Evolutionary conservation across 2,113 vertebrate species (phyloP), one percentile per base, ranked within the genome.

Genomic region (Cyanistes caeruleus): DNA sequence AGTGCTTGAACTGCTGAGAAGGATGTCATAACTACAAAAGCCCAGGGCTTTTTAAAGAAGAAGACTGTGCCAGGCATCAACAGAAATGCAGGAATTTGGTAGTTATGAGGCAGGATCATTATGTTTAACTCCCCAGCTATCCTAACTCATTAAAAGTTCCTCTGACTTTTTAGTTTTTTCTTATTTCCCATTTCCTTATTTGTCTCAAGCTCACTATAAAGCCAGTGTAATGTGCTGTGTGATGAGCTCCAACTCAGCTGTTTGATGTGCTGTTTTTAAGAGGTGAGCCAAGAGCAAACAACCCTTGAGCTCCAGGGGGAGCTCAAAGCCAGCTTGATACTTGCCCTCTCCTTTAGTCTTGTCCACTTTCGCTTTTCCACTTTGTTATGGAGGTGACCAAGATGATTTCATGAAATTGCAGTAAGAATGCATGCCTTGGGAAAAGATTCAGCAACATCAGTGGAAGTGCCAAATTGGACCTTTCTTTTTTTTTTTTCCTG

Each of bases 181-280:
- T 48, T 35, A 49, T 13, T 22, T 49, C 22, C 19, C 5, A 5
- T 67, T 70, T 82, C 33, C 11, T 60, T 59, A 7, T 78, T 64
- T 49, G 23, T 33, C 56, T 33, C 30, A 80, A n/a, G 48, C 11
- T 68, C 0, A 0, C 31, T 49, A 15, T 63, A 41, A 70, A 87
- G 33, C 15, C 56, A 41, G 15, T 46, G 9, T n/a, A 37, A 33
- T 14, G n/a, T 5, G 22, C 17, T 85, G 4, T 44, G 70, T n/a
- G 28, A 72, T 0, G 0, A 62, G 25, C 27, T 59, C 59, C 39
- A 46, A 18, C 20, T 11, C 18, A 2, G 3, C 21, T 41, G 11
- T 74, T 79, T 30, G 7, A 67, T 78, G 14, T 0, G 0, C 18
- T 69, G 0, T 37, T 63, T 87, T 35, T 58, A 33, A 62, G 37